These are phyloP conservation scores for Eudemis profundana DNA, from an alignment of 2,888 invertebrate species.

Conservation along the genomic window DNA sequence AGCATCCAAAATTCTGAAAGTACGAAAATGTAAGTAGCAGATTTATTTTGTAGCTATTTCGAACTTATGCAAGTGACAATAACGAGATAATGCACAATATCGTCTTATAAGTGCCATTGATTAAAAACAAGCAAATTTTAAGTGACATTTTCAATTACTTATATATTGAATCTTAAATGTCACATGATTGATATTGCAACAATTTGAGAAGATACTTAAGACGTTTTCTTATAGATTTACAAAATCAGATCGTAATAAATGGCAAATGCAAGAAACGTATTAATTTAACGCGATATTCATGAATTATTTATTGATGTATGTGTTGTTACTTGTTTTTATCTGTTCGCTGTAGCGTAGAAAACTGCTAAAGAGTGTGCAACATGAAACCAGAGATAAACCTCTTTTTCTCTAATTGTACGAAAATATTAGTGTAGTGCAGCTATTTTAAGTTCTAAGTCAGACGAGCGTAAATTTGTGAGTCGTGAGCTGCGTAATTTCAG, in stretches of 20 bases:
- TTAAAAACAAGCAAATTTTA: background rate
- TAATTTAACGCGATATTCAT: slow-evolving; percentile 9
- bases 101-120: background rate
- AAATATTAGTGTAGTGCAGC: background rate
- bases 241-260: slow-evolving; percentile 12
- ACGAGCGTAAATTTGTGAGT: no score
- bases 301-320: slow-evolving; percentile 6
- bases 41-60: no score
- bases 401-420: background rate
- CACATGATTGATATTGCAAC: background rate
- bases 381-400: background rate
- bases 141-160: background rate
- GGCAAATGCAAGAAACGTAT: slow-evolving; percentile 11
- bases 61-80: no score
- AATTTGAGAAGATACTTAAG: background rate
- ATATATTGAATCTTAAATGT: background rate
- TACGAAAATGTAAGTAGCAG: no score
- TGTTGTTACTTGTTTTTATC: slow-evolving; percentile 5
- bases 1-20: no score
- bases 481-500: no score
- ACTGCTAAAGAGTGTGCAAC: background rate
- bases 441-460: no score
- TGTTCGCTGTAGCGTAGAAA: slow-evolving; percentile 8
- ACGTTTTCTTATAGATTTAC: background rate
- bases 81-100: background rate